Evolutionary conservation across 37 sponge, comb jelly and placozoan species (phyloP).

Genomic region (Aplysina aerophoba): DNA sequence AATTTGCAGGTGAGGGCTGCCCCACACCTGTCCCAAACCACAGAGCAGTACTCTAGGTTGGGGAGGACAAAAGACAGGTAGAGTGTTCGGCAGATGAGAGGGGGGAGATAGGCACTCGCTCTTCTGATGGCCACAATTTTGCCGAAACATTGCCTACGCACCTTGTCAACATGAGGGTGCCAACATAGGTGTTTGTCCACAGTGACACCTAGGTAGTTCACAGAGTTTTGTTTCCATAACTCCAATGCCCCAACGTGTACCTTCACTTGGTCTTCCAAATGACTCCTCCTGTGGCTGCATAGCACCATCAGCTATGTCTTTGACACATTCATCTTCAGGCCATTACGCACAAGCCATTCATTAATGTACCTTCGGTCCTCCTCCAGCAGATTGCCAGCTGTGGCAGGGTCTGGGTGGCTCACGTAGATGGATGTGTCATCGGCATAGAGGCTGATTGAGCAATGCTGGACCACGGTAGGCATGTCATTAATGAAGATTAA

Average conservation of each 20-base stretch:
- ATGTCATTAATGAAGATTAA: constrained; percentile 32
- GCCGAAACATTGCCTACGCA: background rate
- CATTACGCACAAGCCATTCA: background rate
- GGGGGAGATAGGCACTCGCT: background rate
- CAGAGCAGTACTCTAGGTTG: background rate
- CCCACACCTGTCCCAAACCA: constrained; percentile 7
- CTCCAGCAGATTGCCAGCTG: background rate
- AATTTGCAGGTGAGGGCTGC: background rate
- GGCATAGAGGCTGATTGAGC: constrained; percentile 24
- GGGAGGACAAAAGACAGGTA: constrained; percentile 1
- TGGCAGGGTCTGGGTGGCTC: background rate
- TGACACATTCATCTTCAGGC: background rate
- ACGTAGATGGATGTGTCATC: constrained; percentile 35
- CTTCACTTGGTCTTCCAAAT: background rate
- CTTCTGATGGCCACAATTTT: background rate
- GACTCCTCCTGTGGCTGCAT: background rate
- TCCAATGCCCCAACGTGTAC: background rate
- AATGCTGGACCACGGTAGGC: background rate
- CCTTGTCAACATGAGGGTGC: background rate
- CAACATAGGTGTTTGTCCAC: background rate
- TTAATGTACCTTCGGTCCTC: background rate
- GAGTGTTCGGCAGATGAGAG: background rate
- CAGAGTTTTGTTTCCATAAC: background rate
- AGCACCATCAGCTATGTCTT: constrained; percentile 2
- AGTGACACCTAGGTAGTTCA: background rate